Evolutionary conservation across 2,888 invertebrate genomes (phyloP), one percentile per base, ranked within the genome.

Genomic region (Polia nebulosa): DNA sequence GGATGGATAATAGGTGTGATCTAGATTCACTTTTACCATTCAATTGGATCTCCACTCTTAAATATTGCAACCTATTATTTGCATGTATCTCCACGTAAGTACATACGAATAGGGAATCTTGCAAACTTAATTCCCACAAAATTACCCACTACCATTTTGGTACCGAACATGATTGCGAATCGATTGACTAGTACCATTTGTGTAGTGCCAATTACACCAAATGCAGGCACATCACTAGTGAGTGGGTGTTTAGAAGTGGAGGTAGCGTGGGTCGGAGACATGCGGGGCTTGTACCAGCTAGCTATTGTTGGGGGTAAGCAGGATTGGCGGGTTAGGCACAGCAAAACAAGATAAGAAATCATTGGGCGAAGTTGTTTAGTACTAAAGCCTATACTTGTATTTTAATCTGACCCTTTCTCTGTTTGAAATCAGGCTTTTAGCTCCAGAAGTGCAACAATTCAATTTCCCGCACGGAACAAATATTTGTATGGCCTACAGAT

Each of bases 191-290:
- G 55, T 60, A 55, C 64, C 58, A 72, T 62, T 71, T 52, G 20
- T 34, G 61, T 55, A 39, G 77, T 66, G 49, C 44, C 61, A 77
- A 72, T 66, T 61, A 55, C 57, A 36, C 13, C 36, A 32, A 32
- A 22, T 29, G 69, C 32, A 58, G 32, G 57, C 58, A 61, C 81
- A 71, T 56, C 83, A 78, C 81, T 82, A 82, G 15, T 22, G 60
- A 72, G 83, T 82, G 79, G 82, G 83, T 75, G 82, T 72, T 60
- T 29, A n/a, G 63, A 61, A 71, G 66, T 78, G 62, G 70, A 63
- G 59, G 77, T 41, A 55, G 81, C 78, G 82, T 82, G 76, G 82
- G 82, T 66, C 0, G 68, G 51, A 53, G 68, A 71, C 76, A 60
- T 51, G 72, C 69, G 20, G 63, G 56, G 52, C 47, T 60, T 47